Percentiles rank a stretch among this genome's conserved stretches.
Conservation (phyloP, 2,797 vertebrate genomes). For the Poeciliopsis presidionis region DNA sequence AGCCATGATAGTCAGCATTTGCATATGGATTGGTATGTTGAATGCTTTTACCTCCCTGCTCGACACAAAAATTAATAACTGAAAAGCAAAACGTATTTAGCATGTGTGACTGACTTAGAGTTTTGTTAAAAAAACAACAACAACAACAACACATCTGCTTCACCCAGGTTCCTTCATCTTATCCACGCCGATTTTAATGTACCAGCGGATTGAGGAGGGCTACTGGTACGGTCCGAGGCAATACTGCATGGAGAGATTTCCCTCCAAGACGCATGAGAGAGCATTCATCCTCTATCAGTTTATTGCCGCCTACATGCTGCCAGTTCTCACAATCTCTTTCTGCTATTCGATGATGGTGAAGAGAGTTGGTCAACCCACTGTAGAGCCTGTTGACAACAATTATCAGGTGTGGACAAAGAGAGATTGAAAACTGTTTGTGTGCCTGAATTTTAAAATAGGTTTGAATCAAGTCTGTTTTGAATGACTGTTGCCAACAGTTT, state of each 20-base stretch:
- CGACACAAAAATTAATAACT: background rate
- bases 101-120: background rate
- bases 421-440: background rate
- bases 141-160: conserved; percentile 1
- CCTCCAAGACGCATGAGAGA: conserved; percentile 83
- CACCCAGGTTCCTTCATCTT: conserved; percentile 83
- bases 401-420: conserved; percentile 77
- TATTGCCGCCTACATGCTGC: conserved; percentile 84
- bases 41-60: background rate
- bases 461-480: background rate
- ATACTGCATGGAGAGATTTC: conserved; percentile 86
- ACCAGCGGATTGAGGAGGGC: conserved; percentile 85
- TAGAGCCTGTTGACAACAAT: conserved; percentile 85
- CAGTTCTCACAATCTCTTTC: conserved; percentile 85
- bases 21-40: conserved; percentile 84
- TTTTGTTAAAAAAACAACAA: too few relatives aligned
- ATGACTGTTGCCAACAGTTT: background rate
- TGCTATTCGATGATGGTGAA: conserved; percentile 88
- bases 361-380: conserved; percentile 82
- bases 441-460: background rate
- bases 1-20: conserved; percentile 84
- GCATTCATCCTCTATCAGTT: conserved; percentile 88
- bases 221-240: conserved; percentile 87
- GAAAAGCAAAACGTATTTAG: background rate
- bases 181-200: conserved; percentile 83